These are phyloP conservation scores for Eulemur coronatus DNA, from an alignment of 2,797 vertebrate species.

Conservation along the genomic window DNA sequence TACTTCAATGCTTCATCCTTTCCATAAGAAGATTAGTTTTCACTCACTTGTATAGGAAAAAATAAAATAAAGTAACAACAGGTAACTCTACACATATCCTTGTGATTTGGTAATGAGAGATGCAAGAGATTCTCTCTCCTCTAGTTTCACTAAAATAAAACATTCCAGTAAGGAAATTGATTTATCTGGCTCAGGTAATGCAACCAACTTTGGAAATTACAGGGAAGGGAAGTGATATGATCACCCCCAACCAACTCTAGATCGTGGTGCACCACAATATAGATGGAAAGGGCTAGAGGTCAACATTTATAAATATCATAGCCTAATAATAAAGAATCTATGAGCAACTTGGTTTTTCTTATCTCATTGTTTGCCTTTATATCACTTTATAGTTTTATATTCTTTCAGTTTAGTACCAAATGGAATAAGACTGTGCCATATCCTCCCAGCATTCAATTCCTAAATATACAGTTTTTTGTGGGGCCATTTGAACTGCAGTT, in stretches of 20 bases:
- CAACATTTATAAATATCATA: neutral
- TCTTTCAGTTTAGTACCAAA: slow-evolving; percentile 12
- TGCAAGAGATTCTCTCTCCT: neutral
- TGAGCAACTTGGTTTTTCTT: neutral
- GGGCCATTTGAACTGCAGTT: neutral
- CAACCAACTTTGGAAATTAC: neutral
- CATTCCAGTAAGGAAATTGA: neutral
- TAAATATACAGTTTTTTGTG: neutral
- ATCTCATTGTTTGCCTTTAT: neutral
- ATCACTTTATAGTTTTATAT: neutral
- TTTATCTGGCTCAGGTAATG: neutral
- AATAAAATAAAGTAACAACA: neutral
- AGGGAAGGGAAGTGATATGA: neutral
- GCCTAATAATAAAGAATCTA: neutral
- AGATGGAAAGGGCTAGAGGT: neutral
- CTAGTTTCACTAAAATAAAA: neutral
- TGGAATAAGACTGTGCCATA: neutral
- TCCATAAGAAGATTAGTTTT: neutral
- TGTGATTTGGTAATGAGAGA: neutral
- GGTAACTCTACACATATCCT: neutral
- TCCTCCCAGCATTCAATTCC: neutral
- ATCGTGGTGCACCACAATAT: neutral
- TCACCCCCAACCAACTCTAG: neutral
- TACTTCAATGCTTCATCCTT: neutral
- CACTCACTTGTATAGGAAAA: neutral